Evolutionary conservation across 2,113 vertebrate genomes (phyloP), one percentile per base, ranked within the genome.

Genomic region (Lophotis ruficrista): DNA sequence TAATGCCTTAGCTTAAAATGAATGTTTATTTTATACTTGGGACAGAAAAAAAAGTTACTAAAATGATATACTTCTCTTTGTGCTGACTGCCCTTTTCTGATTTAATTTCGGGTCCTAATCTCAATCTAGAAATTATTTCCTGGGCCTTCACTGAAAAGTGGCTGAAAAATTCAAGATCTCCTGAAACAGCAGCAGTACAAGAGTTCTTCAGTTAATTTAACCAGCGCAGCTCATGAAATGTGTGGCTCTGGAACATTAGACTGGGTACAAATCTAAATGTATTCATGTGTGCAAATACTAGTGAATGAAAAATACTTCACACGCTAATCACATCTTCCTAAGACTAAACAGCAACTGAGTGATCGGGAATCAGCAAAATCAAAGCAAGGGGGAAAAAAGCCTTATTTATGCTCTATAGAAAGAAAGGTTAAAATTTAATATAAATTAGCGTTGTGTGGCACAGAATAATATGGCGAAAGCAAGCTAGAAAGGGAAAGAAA

Each of bases 131-230:
- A 87, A 81, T 6, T 56, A 4, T 89, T 80, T 89, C 13, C n/a
- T 53, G 20, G 25, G 18, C 19, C 14, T 86, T 83, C 3, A 0
- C 51, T 87, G 68, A 73, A 57, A 86, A 89, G 51, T 47, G 25
- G 17, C 24, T 89, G 60, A 84, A 92, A 87, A 87, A 78, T 75
- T 92, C 57, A 89, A 84, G 81, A 78, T 91, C 4, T 21, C 3
- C 53, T 62, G 38, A 64, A 75, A 75, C 35, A 89, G 38, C 35
- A 81, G 14, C 47, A 75, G 47, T 56, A 54, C 23, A 75, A 92
- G 53, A 14, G 16, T 62, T 84, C 68, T 94, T 73, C 64, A 81
- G 19, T 68, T 91, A 95, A 87, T 78, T 92, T 91, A 94, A 27
- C n/a, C 27, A 73, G 57, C 7, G 87, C 50, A 94, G 76, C 48